Evolutionary conservation across 1,140 invertebrate genomes (phyloP).

Genomic region (Lamellibrachia luymesi): DNA sequence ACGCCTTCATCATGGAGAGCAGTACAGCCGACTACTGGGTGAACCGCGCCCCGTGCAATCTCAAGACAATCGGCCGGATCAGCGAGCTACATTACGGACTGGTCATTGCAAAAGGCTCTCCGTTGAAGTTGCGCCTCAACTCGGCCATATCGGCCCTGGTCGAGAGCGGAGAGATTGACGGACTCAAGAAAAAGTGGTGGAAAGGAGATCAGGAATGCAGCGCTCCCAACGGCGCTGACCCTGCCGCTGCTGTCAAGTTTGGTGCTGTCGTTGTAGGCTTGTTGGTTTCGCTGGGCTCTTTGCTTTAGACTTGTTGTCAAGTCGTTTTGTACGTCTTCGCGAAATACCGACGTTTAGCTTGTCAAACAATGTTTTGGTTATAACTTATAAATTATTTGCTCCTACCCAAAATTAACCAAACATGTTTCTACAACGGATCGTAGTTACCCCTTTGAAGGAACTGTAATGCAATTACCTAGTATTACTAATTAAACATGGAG

Average conservation of each 20-base stretch:
- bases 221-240: neutral
- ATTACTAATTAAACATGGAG: neutral
- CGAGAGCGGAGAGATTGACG: neutral
- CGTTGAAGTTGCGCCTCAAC: neutral
- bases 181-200: slow-evolving; percentile 4
- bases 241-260: neutral
- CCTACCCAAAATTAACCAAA: neutral
- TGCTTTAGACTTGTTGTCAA: neutral
- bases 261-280: neutral
- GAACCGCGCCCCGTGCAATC: slow-evolving; percentile 7
- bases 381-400: neutral
- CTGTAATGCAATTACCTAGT: neutral
- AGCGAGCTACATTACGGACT: neutral
- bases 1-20: slow-evolving; percentile 55
- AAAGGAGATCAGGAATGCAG: neutral
- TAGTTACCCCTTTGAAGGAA: neutral
- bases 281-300: neutral
- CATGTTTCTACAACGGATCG: neutral
- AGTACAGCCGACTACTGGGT: slow-evolving; percentile 48
- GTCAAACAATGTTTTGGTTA: neutral
- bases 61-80: slow-evolving; percentile 4
- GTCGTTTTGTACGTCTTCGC: neutral
- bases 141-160: neutral
- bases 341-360: neutral
- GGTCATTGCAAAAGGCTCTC: neutral